These are phyloP conservation scores for Megalopta genalis DNA, from an alignment of 1,140 invertebrate species.

Conservation along the genomic window DNA sequence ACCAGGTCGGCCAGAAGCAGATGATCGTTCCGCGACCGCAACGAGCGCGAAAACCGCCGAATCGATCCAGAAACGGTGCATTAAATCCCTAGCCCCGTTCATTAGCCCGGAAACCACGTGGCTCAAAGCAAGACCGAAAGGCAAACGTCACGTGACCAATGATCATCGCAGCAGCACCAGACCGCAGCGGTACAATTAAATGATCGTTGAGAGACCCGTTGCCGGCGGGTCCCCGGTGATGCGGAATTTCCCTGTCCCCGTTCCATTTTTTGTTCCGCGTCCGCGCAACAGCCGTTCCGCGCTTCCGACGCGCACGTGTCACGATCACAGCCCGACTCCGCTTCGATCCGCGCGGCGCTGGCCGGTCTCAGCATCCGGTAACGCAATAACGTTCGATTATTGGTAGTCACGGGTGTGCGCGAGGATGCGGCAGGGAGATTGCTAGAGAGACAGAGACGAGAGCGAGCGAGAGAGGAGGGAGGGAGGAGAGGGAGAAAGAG, in stretches of 20 bases:
- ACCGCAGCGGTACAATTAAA: neutral
- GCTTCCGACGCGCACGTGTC: neutral
- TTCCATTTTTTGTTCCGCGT: neutral
- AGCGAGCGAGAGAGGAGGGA: no score
- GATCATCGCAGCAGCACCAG: neutral
- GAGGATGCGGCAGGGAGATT: neutral
- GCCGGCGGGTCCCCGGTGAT: neutral
- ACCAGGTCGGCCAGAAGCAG: no score
- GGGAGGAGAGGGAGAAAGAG: no score
- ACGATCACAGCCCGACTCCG: neutral
- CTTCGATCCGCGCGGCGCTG: neutral
- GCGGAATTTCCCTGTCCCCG: neutral
- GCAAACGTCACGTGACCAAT: neutral
- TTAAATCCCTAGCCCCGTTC: no score
- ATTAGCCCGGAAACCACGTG: no score
- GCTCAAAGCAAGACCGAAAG: neutral
- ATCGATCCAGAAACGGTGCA: no score
- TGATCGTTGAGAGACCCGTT: neutral
- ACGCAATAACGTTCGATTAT: slow-evolving; percentile 79
- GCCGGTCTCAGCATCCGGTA: slow-evolving; percentile 47
- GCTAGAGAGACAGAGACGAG: neutral
- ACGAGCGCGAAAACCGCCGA: no score
- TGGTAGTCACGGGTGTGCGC: slow-evolving; percentile 56
- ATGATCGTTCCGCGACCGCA: no score
- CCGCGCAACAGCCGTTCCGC: neutral